These are phyloP conservation scores for Galago senegalensis DNA, from an alignment of 2,797 vertebrate species.

Conservation along the genomic window DNA sequence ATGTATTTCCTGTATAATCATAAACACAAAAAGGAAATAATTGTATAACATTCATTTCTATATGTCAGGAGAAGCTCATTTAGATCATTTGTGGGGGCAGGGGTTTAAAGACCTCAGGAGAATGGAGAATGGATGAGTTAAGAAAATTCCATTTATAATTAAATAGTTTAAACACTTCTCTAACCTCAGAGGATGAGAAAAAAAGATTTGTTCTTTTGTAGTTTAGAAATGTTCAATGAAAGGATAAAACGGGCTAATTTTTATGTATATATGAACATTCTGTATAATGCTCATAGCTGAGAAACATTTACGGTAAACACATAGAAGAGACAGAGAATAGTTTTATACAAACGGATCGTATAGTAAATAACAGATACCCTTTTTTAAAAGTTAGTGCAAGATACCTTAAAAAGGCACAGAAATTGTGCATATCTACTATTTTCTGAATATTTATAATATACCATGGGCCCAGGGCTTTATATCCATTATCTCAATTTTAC, in stretches of 20 bases:
- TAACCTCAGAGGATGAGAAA: neutral
- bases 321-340: neutral
- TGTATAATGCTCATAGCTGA: neutral
- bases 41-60: neutral
- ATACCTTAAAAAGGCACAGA: neutral
- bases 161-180: conserved; percentile 7
- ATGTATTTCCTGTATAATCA: neutral
- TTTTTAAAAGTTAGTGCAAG: neutral
- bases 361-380: neutral
- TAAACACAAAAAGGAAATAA: neutral
- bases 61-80: neutral
- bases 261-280: neutral
- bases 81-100: neutral
- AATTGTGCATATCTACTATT: neutral
- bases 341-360: neutral
- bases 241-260: neutral
- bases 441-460: neutral
- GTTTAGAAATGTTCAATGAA: conserved; percentile 26
- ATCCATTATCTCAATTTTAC: neutral
- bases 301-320: neutral
- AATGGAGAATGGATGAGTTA: neutral
- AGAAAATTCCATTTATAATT: conserved; percentile 18
- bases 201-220: neutral
- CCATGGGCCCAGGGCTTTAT: neutral
- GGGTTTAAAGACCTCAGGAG: neutral